Percentiles rank a stretch among this genome's conserved stretches.
These are phyloP conservation scores for Lacerta bilineata DNA, from an alignment of 2,797 vertebrate genomes.

Conservation along the genomic window DNA sequence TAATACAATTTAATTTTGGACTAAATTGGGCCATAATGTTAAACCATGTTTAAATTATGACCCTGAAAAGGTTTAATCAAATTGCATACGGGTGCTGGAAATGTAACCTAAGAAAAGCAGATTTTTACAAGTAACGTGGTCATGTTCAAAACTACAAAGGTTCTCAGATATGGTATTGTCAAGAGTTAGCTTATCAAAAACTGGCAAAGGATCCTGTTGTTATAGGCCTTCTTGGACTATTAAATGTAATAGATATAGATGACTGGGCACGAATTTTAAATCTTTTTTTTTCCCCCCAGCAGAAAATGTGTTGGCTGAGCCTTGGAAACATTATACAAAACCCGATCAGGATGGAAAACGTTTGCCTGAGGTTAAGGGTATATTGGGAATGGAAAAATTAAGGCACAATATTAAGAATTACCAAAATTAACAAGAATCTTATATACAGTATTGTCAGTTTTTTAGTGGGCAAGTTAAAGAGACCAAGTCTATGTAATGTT, in stretches of 20 bases:
- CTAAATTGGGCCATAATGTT: not conserved
- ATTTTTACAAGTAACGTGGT: not conserved
- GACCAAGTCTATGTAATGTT: not conserved
- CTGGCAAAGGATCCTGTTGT: not conserved
- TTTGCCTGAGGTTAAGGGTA: not conserved
- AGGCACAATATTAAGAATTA: not conserved
- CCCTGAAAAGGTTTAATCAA: not conserved
- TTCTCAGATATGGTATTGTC: not conserved
- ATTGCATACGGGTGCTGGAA: not conserved
- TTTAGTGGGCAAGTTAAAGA: constrained; percentile 5
- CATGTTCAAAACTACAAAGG: not conserved
- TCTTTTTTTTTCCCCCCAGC: not conserved
- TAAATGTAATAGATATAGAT: not conserved
- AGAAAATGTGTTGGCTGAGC: not conserved
- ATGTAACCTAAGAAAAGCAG: not conserved
- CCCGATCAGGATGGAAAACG: not conserved
- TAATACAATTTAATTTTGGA: not conserved
- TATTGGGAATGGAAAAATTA: not conserved
- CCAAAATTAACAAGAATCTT: constrained; percentile 2
- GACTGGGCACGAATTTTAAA: not conserved
- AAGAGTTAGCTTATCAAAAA: not conserved
- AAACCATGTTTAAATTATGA: not conserved
- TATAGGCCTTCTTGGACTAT: not conserved
- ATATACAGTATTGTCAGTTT: not conserved
- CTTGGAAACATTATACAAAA: not conserved